Evolutionary conservation across 2,113 vertebrate species (phyloP), one percentile per base, ranked within the genome.

Genomic region (Orycteropus afer): DNA sequence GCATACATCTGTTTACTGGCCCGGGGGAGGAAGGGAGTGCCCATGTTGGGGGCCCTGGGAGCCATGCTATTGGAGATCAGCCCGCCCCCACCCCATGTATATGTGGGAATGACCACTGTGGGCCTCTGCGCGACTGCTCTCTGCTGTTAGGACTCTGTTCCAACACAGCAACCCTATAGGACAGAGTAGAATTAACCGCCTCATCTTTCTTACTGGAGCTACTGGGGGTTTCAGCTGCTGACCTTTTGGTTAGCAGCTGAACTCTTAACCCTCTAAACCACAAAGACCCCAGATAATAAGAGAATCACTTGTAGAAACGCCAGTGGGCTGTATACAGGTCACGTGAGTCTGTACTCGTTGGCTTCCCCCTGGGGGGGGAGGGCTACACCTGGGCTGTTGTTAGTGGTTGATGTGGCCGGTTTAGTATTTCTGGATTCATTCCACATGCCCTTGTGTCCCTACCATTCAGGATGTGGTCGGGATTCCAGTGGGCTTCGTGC

Each of bases 1-100:
- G 74, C 63, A 3, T 25, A 17, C 49, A 14, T 23, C 27, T 29
- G 1, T 13, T 57, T 14, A 0, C 27, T 14, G 59, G 83, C 77
- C 40, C 53, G 27, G 45, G 25, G 29, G 1, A 29, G 9, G 42
- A 37, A 53, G 86, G 81, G 55, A 29, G 5, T 29, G 34, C 5
- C 40, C n/a, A 2, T 4, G 9, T n/a, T 12, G 45, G 61, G 37
- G 15, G 14, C 18, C 29, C 32, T 51, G 42, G 10, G 45, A 18
- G 67, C 7, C 6, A 20, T 7, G 51, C 86, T 47, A 0, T 55
- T 55, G 61, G 78, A 55, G 57, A 47, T 69, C 8, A 45, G 47
- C 49, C 22, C 22, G 40, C 47, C 29, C 22, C 13, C 15, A 17
- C 11, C 5, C 9, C 1, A 14, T 23, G 3, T 47, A 53, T 0